These are phyloP conservation scores for Tenualosa thibaudeaui DNA, from an alignment of 2,797 vertebrate species.

Conservation along the genomic window DNA sequence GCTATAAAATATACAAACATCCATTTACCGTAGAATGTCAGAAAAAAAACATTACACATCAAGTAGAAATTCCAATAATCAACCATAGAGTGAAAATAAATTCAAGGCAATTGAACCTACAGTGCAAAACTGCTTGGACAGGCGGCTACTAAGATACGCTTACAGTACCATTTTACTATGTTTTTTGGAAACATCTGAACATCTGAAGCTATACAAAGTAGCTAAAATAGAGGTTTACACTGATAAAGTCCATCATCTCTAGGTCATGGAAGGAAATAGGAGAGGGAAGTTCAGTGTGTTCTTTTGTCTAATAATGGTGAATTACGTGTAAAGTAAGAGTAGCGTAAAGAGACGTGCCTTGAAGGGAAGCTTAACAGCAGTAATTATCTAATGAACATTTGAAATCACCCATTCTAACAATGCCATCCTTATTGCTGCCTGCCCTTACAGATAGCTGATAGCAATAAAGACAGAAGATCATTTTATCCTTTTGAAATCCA, in stretches of 20 bases:
- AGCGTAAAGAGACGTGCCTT: not conserved
- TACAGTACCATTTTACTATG: slow-evolving; percentile 52
- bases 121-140: slow-evolving; percentile 54
- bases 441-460: not conserved
- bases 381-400: not conserved
- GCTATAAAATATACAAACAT: slow-evolving; percentile 58
- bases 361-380: not conserved
- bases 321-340: not conserved
- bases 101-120: slow-evolving; percentile 52
- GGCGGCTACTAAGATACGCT: slow-evolving; percentile 48
- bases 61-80: slow-evolving; percentile 42
- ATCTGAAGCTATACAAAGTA: slow-evolving; percentile 28
- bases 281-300: not conserved
- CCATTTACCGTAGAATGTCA: slow-evolving; percentile 51
- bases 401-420: not conserved
- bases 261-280: not conserved
- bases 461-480: not conserved
- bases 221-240: slow-evolving; percentile 17
- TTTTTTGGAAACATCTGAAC: slow-evolving; percentile 35
- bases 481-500: not conserved
- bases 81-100: slow-evolving; percentile 34
- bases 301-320: not conserved
- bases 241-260: not conserved
- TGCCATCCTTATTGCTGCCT: not conserved
- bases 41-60: slow-evolving; percentile 51